Percentiles rank a stretch among this genome's conserved stretches.
Conservation (phyloP, 2,113 vertebrate species). For the Hemibagrus wyckioides region DNA sequence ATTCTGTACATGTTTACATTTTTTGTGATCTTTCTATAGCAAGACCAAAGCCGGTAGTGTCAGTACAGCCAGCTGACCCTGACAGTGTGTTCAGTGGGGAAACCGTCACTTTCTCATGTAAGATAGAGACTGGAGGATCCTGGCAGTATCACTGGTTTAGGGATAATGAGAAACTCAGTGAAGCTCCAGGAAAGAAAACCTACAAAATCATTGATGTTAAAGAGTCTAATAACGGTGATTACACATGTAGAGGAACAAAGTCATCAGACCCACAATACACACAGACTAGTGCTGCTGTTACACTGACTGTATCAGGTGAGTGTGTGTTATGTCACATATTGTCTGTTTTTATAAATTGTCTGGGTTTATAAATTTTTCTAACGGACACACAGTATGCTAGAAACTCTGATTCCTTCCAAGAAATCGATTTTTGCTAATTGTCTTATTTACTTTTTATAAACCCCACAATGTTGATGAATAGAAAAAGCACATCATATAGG, state of each 20-base stretch:
- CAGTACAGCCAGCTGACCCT: not conserved
- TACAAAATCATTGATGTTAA: not conserved
- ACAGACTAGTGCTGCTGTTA: not conserved
- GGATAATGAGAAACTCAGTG: not conserved
- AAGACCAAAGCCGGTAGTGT: not conserved
- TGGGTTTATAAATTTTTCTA: too few relatives aligned
- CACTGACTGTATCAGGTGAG: conserved; percentile 11
- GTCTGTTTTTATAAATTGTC: not conserved
- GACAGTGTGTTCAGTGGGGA: not conserved
- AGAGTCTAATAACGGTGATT: not conserved
- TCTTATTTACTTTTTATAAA: too few relatives aligned
- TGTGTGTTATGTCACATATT: not conserved
- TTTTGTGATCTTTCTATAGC: too few relatives aligned
- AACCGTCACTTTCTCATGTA: not conserved
- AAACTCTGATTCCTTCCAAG: too few relatives aligned
- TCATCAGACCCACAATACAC: not conserved
- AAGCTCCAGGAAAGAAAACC: not conserved
- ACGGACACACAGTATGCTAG: too few relatives aligned
- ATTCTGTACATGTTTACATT: too few relatives aligned
- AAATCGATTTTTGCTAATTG: too few relatives aligned
- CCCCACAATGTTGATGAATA: too few relatives aligned
- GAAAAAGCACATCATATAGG: too few relatives aligned
- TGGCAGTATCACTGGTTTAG: not conserved
- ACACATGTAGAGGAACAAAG: not conserved
- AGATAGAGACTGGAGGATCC: not conserved